These are phyloP conservation scores for Nyctereutes procyonoides DNA, from an alignment of 2,113 vertebrate genomes.

Conservation along the genomic window DNA sequence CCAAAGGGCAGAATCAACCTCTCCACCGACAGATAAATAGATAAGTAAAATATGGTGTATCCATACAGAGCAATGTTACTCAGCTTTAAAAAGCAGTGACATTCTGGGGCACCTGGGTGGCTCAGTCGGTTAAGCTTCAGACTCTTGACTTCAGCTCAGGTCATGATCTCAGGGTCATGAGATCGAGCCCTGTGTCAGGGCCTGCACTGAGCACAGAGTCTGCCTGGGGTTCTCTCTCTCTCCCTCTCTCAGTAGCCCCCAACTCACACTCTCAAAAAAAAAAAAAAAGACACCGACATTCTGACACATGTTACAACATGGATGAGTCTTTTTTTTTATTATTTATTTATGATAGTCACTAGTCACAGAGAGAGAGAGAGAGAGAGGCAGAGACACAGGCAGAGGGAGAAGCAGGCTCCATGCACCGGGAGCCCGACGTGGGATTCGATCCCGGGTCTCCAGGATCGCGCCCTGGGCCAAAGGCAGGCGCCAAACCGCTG, in stretches of 20 bases:
- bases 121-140: neutral
- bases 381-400: too few relatives aligned
- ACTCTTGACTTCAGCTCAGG: neutral
- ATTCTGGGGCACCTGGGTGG: neutral
- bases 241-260: too few relatives aligned
- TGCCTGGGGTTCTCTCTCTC: neutral
- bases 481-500: too few relatives aligned
- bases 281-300: neutral
- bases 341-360: too few relatives aligned
- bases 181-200: neutral
- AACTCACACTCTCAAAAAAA: neutral
- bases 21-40: neutral
- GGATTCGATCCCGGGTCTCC: too few relatives aligned
- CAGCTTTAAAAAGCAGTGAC: neutral
- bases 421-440: too few relatives aligned
- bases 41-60: neutral
- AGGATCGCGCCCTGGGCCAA: too few relatives aligned
- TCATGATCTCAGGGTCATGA: neutral
- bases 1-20: neutral
- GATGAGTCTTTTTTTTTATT: too few relatives aligned
- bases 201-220: neutral
- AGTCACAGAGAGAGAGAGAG: too few relatives aligned
- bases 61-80: neutral
- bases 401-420: too few relatives aligned
- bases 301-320: neutral